Evolutionary conservation across 2,888 invertebrate species (phyloP), one percentile per base, ranked within the genome.

Genomic region (Stenurella melanura): DNA sequence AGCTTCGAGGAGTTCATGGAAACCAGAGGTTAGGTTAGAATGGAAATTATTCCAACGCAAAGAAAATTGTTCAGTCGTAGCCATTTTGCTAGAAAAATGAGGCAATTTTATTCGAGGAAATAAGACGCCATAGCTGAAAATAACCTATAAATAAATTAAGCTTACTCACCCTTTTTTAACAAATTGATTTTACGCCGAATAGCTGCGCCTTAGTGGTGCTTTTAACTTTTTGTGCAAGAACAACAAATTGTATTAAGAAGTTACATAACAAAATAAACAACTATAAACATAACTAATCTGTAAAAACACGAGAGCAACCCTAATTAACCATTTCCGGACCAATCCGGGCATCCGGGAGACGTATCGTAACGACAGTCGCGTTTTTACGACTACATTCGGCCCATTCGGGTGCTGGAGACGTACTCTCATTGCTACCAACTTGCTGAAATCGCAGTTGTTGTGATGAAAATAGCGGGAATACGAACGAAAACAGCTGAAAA

Each of bases 11-110:
- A 95, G 90, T 71, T 93, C 93, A 86, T 94, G 94, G 86, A 95
- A 93, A 50, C 94, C 94, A 83, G 93, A 92, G 60, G 94, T 93
- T 82, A 95, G 89, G 89, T 95, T 95, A 80, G 93, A 92, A 88
- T 95, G 94, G 90, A 95, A 95, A 88, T 95, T 95, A 88, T 95
- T 95, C 95, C 95, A 95, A 84, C 94, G 92, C 84, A 95, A 89
- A 74, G 94, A 94, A 89, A 94, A 94, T 88, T 94, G 94, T 89
- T 94, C 94, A 70, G 92, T 91, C 88, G 92, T 91, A 76, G 89
- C 87, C 88, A 88, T 88, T 83, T 85, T 87, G 73, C 80, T 81
- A 71, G 50, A 80, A 78, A 80, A 58, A 57, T n/a, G 12, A 38
- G 54, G 30, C 18, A 6, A 54, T 72, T 61, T 70, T 67, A 68